Evolutionary conservation across 2,113 vertebrate genomes (phyloP).

Genomic region (Chaetura pelagica): DNA sequence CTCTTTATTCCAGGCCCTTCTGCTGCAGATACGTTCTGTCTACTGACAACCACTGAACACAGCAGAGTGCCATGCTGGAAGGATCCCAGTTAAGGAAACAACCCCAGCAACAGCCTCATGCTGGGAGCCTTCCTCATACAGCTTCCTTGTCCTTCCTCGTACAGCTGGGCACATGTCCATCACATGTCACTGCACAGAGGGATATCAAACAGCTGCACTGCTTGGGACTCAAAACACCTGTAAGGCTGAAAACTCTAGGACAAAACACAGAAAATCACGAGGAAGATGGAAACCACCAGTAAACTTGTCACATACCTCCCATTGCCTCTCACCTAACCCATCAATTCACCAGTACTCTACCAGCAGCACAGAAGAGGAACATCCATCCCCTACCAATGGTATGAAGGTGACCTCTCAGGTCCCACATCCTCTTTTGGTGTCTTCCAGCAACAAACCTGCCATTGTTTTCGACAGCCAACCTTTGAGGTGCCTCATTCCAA

Average conservation of each 20-base stretch:
- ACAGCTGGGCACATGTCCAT: rapidly evolving
- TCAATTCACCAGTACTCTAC: background rate
- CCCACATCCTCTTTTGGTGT: background rate
- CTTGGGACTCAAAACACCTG: background rate
- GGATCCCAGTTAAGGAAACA: background rate
- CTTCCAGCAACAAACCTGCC: background rate
- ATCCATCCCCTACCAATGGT: background rate
- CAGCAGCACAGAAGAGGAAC: background rate
- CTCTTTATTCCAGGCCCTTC: background rate
- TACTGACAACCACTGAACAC: background rate
- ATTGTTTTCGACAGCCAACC: background rate
- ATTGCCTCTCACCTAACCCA: background rate
- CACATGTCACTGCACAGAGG: rapidly evolving
- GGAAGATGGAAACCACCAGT: background rate
- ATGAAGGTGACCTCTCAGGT: background rate
- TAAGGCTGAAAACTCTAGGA: background rate
- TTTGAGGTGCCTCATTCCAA: background rate
- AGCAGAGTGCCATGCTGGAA: background rate
- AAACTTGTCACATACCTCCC: background rate
- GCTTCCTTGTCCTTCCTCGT: rapidly evolving
- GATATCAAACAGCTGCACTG: background rate
- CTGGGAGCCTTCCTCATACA: rapidly evolving
- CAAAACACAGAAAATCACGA: background rate
- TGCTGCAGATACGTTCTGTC: rapidly evolving
- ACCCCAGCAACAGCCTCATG: too few species aligned